Evolutionary conservation across 2,888 invertebrate genomes (phyloP).

Genomic region (Drosophila leonis): DNA sequence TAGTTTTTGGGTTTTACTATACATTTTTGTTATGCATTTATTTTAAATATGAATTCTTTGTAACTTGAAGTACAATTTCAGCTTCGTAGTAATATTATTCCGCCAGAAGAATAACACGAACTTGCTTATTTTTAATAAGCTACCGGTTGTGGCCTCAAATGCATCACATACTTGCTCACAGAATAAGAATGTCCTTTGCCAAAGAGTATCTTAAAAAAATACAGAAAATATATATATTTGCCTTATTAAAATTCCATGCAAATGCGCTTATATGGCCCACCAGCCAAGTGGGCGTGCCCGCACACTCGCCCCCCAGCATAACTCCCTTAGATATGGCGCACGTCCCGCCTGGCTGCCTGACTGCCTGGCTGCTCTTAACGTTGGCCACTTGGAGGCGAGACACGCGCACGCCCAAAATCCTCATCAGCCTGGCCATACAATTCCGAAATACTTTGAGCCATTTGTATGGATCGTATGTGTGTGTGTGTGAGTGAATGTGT

Average conservation of each 20-base stretch:
- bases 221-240: conserved; percentile 35
- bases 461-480: conserved; percentile 20
- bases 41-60: neutral
- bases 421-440: conserved; percentile 52
- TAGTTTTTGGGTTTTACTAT: too few relatives aligned
- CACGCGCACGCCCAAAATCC: conserved; percentile 43
- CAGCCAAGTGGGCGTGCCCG: conserved; percentile 43
- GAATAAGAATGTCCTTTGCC: conserved; percentile 5
- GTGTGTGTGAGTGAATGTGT: conserved; percentile 7
- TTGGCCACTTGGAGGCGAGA: conserved; percentile 58
- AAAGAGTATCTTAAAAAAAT: conserved; percentile 15
- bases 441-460: conserved; percentile 44
- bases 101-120: neutral
- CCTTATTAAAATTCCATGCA: conserved; percentile 79
- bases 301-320: neutral
- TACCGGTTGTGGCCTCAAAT: too few relatives aligned
- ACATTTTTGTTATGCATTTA: neutral
- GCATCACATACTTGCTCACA: conserved; percentile 8
- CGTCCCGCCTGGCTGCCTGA: conserved; percentile 16
- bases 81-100: neutral
- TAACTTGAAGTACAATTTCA: neutral
- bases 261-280: conserved; percentile 75
- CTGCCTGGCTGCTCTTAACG: conserved; percentile 27
- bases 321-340: neutral
- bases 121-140: conserved; percentile 2